Percentiles rank a stretch among this genome's conserved stretches.
These are phyloP conservation scores for Acanthacorydalis orientalis DNA, from an alignment of 2,888 invertebrate species.

Conservation along the genomic window DNA sequence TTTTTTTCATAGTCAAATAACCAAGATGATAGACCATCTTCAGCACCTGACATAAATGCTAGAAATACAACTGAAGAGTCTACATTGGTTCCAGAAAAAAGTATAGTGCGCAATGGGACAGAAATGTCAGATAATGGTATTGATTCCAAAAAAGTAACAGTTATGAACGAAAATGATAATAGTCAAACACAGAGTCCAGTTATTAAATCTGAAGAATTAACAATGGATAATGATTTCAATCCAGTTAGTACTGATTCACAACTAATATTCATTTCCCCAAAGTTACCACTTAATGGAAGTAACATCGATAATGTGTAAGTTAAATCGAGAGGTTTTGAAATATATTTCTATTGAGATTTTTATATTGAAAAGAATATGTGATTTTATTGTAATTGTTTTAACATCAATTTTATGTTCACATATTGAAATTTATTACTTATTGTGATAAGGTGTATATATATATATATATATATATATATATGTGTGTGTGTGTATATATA, in stretches of 20 bases:
- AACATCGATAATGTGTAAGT: constrained; percentile 4
- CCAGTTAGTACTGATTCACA: background rate
- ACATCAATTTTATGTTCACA: too few relatives aligned
- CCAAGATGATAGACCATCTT: too few relatives aligned
- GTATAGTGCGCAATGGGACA: background rate
- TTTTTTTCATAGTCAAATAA: too few relatives aligned
- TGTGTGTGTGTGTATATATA: too few relatives aligned
- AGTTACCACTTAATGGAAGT: constrained; percentile 4
- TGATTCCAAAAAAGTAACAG: background rate
- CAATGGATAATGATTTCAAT: constrained; percentile 3
- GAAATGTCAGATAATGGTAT: background rate
- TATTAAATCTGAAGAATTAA: background rate
- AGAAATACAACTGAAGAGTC: too few relatives aligned
- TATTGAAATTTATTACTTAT: too few relatives aligned
- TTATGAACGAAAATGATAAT: background rate
- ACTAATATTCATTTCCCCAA: background rate
- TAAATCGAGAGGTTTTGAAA: too few relatives aligned
- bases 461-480: too few relatives aligned
- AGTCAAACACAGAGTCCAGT: background rate
- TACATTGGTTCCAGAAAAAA: background rate
- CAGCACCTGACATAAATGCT: too few relatives aligned
- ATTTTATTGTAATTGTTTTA: too few relatives aligned
- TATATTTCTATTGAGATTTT: background rate
- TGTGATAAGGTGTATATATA: too few relatives aligned
- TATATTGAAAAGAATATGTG: background rate